Percentiles rank a stretch among this genome's conserved stretches.
Evolutionary conservation across 92 coral and sea anemone genomes (phyloP).

Genomic region (Siderastrea siderea): DNA sequence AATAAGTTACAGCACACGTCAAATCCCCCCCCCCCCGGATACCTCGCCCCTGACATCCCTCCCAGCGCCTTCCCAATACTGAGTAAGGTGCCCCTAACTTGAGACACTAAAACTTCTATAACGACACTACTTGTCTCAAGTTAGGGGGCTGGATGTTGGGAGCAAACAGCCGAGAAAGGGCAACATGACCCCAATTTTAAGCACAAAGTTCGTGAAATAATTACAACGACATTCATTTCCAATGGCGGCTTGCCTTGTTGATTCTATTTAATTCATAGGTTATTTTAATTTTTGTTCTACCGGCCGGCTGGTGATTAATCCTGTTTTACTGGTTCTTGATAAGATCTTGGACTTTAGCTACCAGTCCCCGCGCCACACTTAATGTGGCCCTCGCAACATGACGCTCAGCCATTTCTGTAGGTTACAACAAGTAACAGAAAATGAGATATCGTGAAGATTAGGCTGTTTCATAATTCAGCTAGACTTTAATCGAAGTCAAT

Average conservation of each 20-base stretch:
- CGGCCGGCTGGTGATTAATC: background rate
- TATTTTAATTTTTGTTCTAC: background rate
- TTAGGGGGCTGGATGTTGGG: background rate
- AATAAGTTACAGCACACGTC: conserved; percentile 3
- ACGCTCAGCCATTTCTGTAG: conserved; percentile 98
- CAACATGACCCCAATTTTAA: background rate
- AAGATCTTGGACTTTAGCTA: conserved; percentile 87
- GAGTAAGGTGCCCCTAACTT: background rate
- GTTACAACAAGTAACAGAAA: background rate
- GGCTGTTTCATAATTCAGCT: too few species aligned
- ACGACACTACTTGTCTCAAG: background rate
- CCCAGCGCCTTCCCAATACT: background rate
- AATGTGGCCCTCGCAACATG: conserved; percentile 92
- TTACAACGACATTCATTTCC: background rate
- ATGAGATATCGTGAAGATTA: background rate
- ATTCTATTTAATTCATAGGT: background rate
- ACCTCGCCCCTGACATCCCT: background rate
- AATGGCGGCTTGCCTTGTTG: background rate
- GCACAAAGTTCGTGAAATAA: conserved; percentile 24
- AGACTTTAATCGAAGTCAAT: too few species aligned
- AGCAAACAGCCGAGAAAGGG: background rate
- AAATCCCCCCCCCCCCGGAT: background rate
- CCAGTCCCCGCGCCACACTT: conserved; percentile 83
- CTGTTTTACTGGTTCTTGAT: conserved; percentile 86
- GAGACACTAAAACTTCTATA: background rate